A percentile compares a stretch with the other conserved stretches of the same genome.
Conservation (phyloP, 1,140 invertebrate genomes). For the Teleopsis dalmanni region DNA sequence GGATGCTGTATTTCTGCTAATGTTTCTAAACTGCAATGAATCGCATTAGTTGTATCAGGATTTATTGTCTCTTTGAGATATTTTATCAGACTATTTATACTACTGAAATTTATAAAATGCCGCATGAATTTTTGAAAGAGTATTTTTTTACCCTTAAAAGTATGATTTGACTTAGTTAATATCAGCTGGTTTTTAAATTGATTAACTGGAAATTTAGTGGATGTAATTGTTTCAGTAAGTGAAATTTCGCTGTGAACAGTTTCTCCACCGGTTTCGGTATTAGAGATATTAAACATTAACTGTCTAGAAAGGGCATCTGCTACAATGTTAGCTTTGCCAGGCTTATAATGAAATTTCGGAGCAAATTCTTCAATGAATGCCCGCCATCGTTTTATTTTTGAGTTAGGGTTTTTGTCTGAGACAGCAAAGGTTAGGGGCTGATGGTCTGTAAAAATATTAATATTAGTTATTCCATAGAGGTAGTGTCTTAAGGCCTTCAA, state of each 20-base stretch:
- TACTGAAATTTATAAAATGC: background rate
- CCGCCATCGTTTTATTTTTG: conserved; percentile 41
- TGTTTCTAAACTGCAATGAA: background rate
- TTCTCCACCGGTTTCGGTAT: background rate
- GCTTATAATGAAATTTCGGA: conserved; percentile 4
- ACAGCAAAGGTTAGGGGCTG: conserved; percentile 19
- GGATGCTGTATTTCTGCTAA: background rate
- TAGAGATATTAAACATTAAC: background rate
- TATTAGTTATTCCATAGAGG: background rate
- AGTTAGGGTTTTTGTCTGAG: background rate
- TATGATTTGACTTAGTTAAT: conserved; percentile 22
- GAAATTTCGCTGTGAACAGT: background rate
- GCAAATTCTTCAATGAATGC: conserved; percentile 43
- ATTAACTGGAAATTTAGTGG: conserved; percentile 25
- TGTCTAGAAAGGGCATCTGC: conserved; percentile 3
- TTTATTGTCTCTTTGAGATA: background rate
- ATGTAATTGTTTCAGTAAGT: background rate
- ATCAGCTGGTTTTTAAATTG: conserved; percentile 20
- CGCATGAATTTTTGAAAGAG: background rate
- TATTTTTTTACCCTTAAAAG: background rate
- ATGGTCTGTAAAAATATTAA: conserved; percentile 3
- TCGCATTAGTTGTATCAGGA: background rate
- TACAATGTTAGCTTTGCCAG: conserved; percentile 4
- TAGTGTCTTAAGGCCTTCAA: background rate
- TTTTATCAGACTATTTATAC: background rate